phyloP scores from a whole-genome alignment of 2,113 vertebrate genomes.

The Serinus canaria region DNA sequence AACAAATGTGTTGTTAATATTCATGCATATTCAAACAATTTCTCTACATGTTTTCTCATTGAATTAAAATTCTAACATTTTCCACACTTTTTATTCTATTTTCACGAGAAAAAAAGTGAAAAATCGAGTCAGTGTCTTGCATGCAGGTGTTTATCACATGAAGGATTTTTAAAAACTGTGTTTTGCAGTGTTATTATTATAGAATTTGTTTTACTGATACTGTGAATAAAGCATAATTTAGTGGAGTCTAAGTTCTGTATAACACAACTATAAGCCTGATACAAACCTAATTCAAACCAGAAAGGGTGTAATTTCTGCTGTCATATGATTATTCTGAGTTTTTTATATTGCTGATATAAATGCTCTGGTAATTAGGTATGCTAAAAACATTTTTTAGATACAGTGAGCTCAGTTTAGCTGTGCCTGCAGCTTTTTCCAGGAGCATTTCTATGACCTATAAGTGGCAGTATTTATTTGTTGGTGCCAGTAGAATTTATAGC shows the following conservation, averaged over 20 bases:
- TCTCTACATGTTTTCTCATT: neutral
- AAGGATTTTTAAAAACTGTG: neutral
- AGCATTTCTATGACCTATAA: neutral
- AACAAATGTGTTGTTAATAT: neutral
- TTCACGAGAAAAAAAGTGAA: neutral
- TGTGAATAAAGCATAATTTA: neutral
- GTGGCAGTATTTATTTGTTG: conserved; percentile 66
- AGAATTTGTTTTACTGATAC: neutral
- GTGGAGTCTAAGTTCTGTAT: neutral
- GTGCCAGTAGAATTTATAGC: conserved; percentile 8
- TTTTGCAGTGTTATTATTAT: neutral
- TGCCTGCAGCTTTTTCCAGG: neutral
- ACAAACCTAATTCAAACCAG: neutral
- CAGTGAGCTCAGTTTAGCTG: neutral
- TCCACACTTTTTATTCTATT: neutral
- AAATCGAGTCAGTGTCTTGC: neutral
- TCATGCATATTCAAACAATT: neutral
- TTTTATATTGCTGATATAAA: neutral
- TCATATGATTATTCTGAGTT: neutral
- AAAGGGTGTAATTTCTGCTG: neutral
- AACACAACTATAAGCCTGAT: neutral
- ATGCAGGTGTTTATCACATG: neutral
- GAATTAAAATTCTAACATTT: neutral
- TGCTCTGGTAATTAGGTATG: neutral
- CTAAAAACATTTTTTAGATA: neutral